These are phyloP conservation scores for Dendropsophus ebraccatus DNA, from an alignment of 2,113 vertebrate species.

Conservation along the genomic window DNA sequence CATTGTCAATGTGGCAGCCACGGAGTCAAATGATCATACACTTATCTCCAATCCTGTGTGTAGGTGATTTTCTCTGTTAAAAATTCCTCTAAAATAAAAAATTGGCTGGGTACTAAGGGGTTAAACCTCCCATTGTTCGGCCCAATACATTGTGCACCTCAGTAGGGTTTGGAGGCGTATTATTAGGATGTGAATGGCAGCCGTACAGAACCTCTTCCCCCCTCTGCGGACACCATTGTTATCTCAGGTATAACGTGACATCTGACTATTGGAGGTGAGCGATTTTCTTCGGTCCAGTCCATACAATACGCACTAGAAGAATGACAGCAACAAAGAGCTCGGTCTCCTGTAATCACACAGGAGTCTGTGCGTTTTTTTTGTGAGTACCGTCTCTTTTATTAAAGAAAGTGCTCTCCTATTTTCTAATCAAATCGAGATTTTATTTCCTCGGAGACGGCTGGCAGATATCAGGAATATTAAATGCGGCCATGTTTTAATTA, in stretches of 20 bases:
- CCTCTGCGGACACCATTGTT: not conserved
- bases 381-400: slow-evolving; percentile 18
- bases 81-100: too few relatives aligned
- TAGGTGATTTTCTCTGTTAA: too few relatives aligned
- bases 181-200: not conserved
- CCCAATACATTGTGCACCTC: not conserved
- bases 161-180: not conserved
- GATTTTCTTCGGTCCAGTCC: not conserved
- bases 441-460: slow-evolving; percentile 40
- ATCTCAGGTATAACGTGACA: slow-evolving; percentile 1
- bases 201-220: not conserved
- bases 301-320: not conserved
- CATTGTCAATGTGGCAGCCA: too few relatives aligned
- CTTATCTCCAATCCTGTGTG: too few relatives aligned
- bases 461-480: slow-evolving; percentile 43
- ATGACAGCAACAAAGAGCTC: not conserved
- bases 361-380: slow-evolving; percentile 9
- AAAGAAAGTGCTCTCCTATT: slow-evolving; percentile 33
- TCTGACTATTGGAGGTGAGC: not conserved
- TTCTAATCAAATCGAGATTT: slow-evolving; percentile 44
- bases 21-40: too few relatives aligned
- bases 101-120: too few relatives aligned
- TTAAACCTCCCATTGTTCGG: too few relatives aligned
- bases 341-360: not conserved
- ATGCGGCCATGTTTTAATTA: slow-evolving; percentile 46